Evolutionary conservation across 1,140 invertebrate genomes (phyloP).

Genomic region (Camponotus pennsylvanicus): DNA sequence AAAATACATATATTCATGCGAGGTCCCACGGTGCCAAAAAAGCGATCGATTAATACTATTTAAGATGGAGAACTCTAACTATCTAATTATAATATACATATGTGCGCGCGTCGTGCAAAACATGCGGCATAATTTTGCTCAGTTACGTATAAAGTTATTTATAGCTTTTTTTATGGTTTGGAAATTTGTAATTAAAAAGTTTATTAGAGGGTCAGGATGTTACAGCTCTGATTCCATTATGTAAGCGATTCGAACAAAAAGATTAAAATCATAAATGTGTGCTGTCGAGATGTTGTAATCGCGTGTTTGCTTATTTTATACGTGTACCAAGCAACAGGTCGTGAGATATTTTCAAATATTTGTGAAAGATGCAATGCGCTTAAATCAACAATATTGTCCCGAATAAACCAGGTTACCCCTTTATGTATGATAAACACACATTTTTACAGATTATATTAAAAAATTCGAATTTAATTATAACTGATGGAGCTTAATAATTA

Average conservation of each 20-base stretch:
- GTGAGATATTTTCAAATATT: conserved; percentile 26
- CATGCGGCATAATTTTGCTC: not conserved
- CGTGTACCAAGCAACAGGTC: conserved; percentile 38
- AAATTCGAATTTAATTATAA: conserved; percentile 6
- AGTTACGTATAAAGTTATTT: not conserved
- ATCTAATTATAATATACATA: not conserved
- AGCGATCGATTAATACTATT: not conserved
- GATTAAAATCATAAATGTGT: conserved; percentile 5
- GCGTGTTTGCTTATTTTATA: conserved; percentile 11
- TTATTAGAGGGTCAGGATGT: not conserved
- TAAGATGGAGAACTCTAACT: not conserved
- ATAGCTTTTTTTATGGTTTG: not conserved
- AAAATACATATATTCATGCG: not conserved
- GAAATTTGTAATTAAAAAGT: not conserved
- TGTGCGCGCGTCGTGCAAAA: no score
- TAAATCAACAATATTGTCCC: not conserved
- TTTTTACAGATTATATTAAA: not conserved
- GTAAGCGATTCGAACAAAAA: conserved; percentile 20
- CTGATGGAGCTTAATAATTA: not conserved
- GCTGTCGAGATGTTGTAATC: not conserved
- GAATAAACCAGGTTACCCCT: not conserved
- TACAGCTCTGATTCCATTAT: not conserved
- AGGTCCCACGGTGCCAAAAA: not conserved
- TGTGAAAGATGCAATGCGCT: not conserved
- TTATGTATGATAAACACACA: not conserved